Evolutionary conservation across 2,797 vertebrate genomes (phyloP), one percentile per base, ranked within the genome.

Genomic region (Argyrosomus regius): DNA sequence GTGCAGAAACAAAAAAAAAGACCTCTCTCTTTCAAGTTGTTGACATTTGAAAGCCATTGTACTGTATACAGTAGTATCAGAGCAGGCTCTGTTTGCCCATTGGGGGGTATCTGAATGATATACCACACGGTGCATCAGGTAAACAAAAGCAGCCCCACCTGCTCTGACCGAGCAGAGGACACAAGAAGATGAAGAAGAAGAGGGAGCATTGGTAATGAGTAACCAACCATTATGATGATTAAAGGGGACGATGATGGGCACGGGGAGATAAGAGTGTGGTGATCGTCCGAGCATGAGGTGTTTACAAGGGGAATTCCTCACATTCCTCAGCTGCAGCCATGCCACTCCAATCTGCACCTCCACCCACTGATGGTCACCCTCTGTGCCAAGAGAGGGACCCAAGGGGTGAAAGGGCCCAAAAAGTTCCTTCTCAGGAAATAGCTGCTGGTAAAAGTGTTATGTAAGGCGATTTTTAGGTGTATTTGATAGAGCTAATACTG

Each of bases 271-370:
- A 94, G 92, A 86, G 79, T 14, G 72, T 13, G 75, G 88, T 69
- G 90, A 84, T 84, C 83, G 73, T 88, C 87, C 18, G 59, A 93
- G 89, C 91, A 61, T 90, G 83, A 94, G 89, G 86, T 92, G 93
- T 94, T 94, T 94, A 94, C 89, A 91, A 75, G 90, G 85, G 89
- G 91, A 91, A 95, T 96, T 96, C 94, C 91, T 93, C 75, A 56
- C 93, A 96, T 96, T 94, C 95, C 94, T 88, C 73, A 9, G 80
- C 87, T 85, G 86, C 93, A 89, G 84, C 87, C 90, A 90, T 90
- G 92, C 91, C 89, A 88, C 88, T 92, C 84, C 65, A 41, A 92
- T 94, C 89, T 89, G 87, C 79, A 82, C 86, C 93, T 91, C 91
- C 89, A 77, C 86, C 90, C 87, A 76, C 82, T 89, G 90, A 95